These are phyloP conservation scores for Sarcophaga peregrina DNA, from an alignment of 1,140 invertebrate genomes.

Conservation along the genomic window DNA sequence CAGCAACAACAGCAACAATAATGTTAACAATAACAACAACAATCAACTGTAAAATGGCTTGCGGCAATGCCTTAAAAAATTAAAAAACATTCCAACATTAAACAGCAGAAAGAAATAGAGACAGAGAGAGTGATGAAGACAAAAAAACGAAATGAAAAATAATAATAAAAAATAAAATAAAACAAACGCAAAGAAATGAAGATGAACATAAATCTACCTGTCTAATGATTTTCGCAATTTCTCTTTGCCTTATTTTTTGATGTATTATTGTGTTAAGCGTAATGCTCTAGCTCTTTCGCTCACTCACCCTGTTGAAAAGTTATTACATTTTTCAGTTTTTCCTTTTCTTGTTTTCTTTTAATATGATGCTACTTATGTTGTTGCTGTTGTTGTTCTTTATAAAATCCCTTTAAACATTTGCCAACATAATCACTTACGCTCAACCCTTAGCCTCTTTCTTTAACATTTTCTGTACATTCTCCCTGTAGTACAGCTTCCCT, in stretches of 20 bases:
- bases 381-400: background rate
- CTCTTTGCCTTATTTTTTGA: background rate
- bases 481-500: background rate
- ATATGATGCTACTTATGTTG: background rate
- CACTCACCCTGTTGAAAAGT: background rate
- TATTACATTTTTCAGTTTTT: background rate
- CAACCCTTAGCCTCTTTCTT: background rate
- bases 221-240: background rate
- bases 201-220: background rate
- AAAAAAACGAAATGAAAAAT: background rate
- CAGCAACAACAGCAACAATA: background rate
- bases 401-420: constrained; percentile 37
- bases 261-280: background rate
- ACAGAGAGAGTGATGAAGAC: too few species aligned
- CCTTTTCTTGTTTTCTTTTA: too few species aligned
- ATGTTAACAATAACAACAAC: background rate
- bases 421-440: constrained; percentile 29
- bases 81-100: too few species aligned
- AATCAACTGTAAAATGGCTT: background rate
- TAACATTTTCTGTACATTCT: background rate
- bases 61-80: background rate
- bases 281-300: background rate
- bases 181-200: background rate
- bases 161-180: background rate
- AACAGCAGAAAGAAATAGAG: too few species aligned